Evolutionary conservation across 1,140 invertebrate genomes (phyloP), one percentile per base, ranked within the genome.

Genomic region (Stegodyphus dumicola): DNA sequence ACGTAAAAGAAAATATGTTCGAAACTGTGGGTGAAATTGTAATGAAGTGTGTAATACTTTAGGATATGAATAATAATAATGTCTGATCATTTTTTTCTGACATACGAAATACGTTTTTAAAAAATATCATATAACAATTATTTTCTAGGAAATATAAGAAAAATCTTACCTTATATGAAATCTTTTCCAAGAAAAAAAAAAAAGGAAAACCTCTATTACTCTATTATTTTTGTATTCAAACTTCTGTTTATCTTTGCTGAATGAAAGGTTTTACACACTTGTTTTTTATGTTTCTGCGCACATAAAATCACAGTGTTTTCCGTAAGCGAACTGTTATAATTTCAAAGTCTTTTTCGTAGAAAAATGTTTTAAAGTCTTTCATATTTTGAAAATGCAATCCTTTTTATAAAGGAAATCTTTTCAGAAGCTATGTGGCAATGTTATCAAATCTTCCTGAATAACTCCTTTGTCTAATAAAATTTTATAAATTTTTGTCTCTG

Each of bases 381-480:
- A 33, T 33, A 33, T 33, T 33, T 33, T 33, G 33, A 33, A 33
- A 33, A 33, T 3, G 3, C 33, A 33, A 3, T 1, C 1, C 33
- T 33, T 33, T n/a, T n/a, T n/a, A n/a, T n/a, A n/a, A 33, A 33
- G 33, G 0, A 60, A 60, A 60, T 11, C 1, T 2, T 11, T 60
- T 15, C 2, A 15, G 2, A 60, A 11, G 54, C 75, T n/a, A 33
- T 65, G 65, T 0, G 56, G 75, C 60, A 77, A 4, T 6, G 75
- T 77, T 0, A 1, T 66, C 1, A 65, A 77, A 18, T 65, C 75
- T 5, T 77, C 56, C 7, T 1, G 5, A 1, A 77, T 64, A 1
- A 77, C 56, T 7, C 75, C 6, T n/a, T 77, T 77, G 56, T 77
- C 56, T 6, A 65, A 64, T 6, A 77, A 54, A 48, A 77, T 65